Percentiles rank a stretch among this genome's conserved stretches.
These are phyloP conservation scores for Zophobas morio DNA, from an alignment of 1,140 invertebrate genomes.

Conservation along the genomic window DNA sequence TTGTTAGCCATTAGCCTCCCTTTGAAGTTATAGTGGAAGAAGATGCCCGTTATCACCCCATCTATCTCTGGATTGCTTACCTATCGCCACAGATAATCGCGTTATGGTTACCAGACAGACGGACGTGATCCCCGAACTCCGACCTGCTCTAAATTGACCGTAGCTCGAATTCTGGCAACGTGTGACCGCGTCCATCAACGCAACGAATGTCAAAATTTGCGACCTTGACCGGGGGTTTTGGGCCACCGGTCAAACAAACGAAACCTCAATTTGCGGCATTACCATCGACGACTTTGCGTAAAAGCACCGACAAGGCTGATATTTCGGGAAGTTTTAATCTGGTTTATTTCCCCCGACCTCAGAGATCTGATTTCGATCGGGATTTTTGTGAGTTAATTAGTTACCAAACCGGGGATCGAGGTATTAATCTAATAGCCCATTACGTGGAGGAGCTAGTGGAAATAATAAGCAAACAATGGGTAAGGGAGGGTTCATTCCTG, in stretches of 20 bases:
- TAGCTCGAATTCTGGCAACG: too few species aligned
- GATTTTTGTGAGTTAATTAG: slow-evolving; percentile 16
- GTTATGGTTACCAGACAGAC: slow-evolving; percentile 10
- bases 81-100: slow-evolving; percentile 42
- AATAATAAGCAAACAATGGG: not conserved
- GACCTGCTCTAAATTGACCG: not conserved
- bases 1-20: slow-evolving; percentile 53
- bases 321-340: slow-evolving; percentile 29
- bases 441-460: slow-evolving; percentile 1
- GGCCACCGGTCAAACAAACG: too few species aligned
- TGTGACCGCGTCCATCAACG: too few species aligned
- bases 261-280: too few species aligned
- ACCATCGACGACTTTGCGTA: not conserved
- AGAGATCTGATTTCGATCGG: slow-evolving; percentile 16
- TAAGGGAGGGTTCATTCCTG: slow-evolving; percentile 3
- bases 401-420: not conserved
- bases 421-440: slow-evolving; percentile 20
- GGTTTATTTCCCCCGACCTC: not conserved
- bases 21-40: slow-evolving; percentile 45
- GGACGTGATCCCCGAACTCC: slow-evolving; percentile 9
- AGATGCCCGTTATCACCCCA: slow-evolving; percentile 46
- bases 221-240: too few species aligned
- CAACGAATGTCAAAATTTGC: too few species aligned
- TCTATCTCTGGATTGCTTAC: slow-evolving; percentile 46
- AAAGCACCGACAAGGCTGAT: slow-evolving; percentile 20